Percentiles rank a stretch among this genome's conserved stretches.
These are phyloP conservation scores for Oscheius sp. DNA, from an alignment of 1,140 invertebrate species.

Conservation along the genomic window DNA sequence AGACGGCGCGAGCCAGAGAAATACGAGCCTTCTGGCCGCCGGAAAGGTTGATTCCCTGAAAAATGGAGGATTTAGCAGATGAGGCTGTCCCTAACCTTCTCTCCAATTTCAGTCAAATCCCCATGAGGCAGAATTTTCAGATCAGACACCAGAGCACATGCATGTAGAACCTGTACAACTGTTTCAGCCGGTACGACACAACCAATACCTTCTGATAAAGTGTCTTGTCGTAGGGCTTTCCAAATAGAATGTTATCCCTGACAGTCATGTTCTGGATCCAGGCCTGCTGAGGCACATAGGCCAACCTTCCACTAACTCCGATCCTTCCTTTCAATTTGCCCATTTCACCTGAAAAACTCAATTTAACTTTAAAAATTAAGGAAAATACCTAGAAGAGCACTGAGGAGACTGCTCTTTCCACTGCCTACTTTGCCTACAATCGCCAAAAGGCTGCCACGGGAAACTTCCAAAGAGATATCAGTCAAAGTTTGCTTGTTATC, in stretches of 20 bases:
- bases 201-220: constrained; percentile 63
- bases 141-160: constrained; percentile 50
- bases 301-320: constrained; percentile 22
- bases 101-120: constrained; percentile 57
- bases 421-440: constrained; percentile 75
- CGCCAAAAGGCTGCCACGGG: constrained; percentile 70
- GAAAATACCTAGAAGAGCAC: constrained; percentile 70
- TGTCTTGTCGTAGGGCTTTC: constrained; percentile 63
- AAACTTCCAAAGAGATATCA: constrained; percentile 37
- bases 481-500: constrained; percentile 31
- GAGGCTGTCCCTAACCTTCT: constrained; percentile 62
- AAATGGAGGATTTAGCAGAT: constrained; percentile 60
- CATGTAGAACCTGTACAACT: constrained; percentile 23
- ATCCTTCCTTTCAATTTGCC: constrained; percentile 33
- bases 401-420: constrained; percentile 76
- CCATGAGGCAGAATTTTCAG: constrained; percentile 47
- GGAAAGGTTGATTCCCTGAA: constrained; percentile 67
- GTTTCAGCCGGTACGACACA: constrained; percentile 63
- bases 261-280: constrained; percentile 81
- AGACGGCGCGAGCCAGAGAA: constrained; percentile 69
- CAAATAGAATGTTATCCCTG: constrained; percentile 79
- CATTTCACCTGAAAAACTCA: constrained; percentile 41
- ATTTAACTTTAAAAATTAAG: background rate
- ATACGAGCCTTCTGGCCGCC: constrained; percentile 79
- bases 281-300: constrained; percentile 65